Percentiles rank a stretch among this genome's conserved stretches.
Conservation (phyloP, 2,113 vertebrate genomes). For the Toxotes chatareus region DNA sequence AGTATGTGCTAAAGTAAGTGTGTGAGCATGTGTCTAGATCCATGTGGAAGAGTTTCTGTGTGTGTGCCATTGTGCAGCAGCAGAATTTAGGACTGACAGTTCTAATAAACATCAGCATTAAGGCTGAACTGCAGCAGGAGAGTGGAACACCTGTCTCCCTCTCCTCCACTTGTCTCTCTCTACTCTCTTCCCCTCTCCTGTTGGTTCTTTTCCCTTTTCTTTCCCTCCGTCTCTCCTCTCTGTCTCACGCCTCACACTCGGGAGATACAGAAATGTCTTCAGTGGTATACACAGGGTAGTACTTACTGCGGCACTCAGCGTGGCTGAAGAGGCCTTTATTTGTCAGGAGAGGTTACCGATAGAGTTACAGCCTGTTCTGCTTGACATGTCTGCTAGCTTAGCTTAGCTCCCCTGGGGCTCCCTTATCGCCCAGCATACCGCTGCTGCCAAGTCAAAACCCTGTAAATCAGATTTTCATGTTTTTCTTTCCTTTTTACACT, state of each 20-base stretch:
- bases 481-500: conserved; percentile 27
- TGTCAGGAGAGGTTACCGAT: conserved; percentile 65
- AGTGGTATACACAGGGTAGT: conserved; percentile 31
- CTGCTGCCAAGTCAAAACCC: conserved; percentile 17
- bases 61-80: conserved; percentile 7
- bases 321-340: conserved; percentile 57
- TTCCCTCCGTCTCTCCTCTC: background rate
- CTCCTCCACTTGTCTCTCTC: conserved; percentile 32
- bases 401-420: conserved; percentile 35
- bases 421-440: conserved; percentile 21
- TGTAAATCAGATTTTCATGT: conserved; percentile 33
- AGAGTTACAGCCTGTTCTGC: conserved; percentile 56
- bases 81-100: conserved; percentile 59
- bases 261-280: conserved; percentile 36
- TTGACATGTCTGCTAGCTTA: conserved; percentile 55
- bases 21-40: background rate
- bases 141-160: conserved; percentile 50
- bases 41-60: background rate
- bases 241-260: background rate
- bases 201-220: background rate
- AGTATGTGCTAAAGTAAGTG: background rate
- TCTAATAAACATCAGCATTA: conserved; percentile 76
- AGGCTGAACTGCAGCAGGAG: conserved; percentile 56
- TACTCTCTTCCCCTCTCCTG: background rate
- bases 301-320: background rate